phyloP scores from a whole-genome alignment of 2,797 vertebrate species.

The Sebastes taczanowskii region DNA sequence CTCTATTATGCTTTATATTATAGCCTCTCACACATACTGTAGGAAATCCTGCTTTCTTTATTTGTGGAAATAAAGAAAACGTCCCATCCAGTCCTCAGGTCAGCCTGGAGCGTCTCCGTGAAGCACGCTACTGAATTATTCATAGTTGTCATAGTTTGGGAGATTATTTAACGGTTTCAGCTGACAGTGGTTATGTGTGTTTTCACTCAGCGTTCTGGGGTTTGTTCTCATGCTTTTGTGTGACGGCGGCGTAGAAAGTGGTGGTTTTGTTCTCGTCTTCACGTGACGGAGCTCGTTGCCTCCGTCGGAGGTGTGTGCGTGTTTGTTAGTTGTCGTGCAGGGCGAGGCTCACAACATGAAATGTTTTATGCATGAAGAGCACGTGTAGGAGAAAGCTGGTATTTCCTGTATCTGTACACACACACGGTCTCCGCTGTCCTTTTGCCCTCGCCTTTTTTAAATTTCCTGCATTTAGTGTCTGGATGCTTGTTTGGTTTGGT shows the following conservation, averaged over 20 bases:
- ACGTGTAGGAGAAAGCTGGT: conserved; percentile 51
- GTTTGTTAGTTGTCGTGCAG: conserved; percentile 28
- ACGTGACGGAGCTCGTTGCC: not conserved
- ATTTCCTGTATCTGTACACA: conserved; percentile 62
- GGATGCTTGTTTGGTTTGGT: conserved; percentile 49
- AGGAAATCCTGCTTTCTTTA: not conserved
- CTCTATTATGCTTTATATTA: not conserved
- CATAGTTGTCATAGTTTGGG: not conserved
- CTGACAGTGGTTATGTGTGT: not conserved
- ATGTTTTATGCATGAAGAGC: conserved; percentile 61
- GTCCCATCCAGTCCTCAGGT: not conserved
- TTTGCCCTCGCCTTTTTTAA: conserved; percentile 69
- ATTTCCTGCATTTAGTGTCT: conserved; percentile 71
- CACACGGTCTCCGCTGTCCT: conserved; percentile 44
- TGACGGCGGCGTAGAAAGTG: not conserved
- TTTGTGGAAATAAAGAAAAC: not conserved
- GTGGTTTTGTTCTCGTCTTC: not conserved
- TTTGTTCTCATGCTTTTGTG: not conserved
- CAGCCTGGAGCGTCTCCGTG: not conserved
- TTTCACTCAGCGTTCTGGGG: not conserved
- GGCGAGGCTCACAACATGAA: not conserved
- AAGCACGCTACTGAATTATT: not conserved
- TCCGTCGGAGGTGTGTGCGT: not conserved
- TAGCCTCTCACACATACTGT: not conserved
- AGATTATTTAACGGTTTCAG: not conserved